phyloP scores from a whole-genome alignment of 2,797 vertebrate genomes.

The Fringilla coelebs region DNA sequence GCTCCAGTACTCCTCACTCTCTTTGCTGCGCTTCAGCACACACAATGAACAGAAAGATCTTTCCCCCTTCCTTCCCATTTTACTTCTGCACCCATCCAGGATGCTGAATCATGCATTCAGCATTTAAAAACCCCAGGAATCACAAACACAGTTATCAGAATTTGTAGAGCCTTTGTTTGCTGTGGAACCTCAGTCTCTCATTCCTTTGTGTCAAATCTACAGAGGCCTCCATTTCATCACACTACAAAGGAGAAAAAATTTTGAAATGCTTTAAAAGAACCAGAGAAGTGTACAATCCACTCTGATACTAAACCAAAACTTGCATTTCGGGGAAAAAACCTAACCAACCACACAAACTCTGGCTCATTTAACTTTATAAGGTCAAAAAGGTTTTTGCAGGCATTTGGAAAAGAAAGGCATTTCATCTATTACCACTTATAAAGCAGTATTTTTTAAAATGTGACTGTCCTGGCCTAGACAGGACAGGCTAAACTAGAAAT shows the following conservation, averaged over 20 bases:
- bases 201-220: background rate
- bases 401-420: background rate
- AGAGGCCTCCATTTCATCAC: background rate
- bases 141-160: background rate
- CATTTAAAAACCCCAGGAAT: background rate
- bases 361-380: background rate
- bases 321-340: background rate
- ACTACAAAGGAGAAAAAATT: background rate
- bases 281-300: background rate
- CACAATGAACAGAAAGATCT: background rate
- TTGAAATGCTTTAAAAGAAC: background rate
- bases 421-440: background rate
- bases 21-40: background rate
- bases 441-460: background rate
- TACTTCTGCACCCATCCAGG: background rate
- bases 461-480: background rate
- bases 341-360: background rate
- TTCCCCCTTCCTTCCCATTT: background rate
- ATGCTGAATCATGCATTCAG: background rate
- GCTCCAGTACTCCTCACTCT: background rate
- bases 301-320: background rate
- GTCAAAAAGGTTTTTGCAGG: background rate
- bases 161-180: background rate
- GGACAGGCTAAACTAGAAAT: background rate
- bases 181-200: background rate